Base-by-base conservation (phyloP, 2,797 vertebrate species). In the Tachyglossus aculeatus region DNA sequence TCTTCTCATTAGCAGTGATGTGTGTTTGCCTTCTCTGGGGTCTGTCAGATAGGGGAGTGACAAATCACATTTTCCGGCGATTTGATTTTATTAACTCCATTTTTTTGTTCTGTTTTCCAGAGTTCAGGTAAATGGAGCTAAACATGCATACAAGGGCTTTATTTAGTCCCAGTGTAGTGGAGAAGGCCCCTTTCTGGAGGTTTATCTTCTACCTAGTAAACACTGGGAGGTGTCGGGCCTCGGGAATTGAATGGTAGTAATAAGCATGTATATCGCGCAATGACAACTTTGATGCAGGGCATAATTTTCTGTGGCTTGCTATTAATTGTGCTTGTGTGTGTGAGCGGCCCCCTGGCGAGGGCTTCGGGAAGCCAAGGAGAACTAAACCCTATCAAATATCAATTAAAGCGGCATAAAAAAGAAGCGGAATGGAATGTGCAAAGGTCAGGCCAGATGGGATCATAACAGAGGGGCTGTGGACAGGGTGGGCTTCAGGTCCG, bases 121-220 rank as follows among this genome's bases (percentile, higher is more conserved):
- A 81, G 53, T 74, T 66, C 48, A 69, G 71, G 76, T 78, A 79
- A 78, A 77, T 81, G 56, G 56, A 81, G 71, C 68, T 85, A 74
- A 78, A 71, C 74, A 69, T 71, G 71, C 50, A 85, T 56, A 74
- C 33, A 13, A 31, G 53, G 45, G 53, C 68, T 85, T 69, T 85
- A 71, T 78, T 82, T 83, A 83, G 80, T 44, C 48, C 53, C 64
- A 36, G 55, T 78, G 74, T 78, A 61, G 53, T 80, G 69, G 53
- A 55, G 63, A 80, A 76, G 63, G 62, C 80, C 74, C 78, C 78
- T 60, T 67, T 76, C 68, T 4, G 64, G 59, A 78, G 59, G 85
- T 85, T 85, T 76, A 78, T 85, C 80, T 74, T 56, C 71, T 83
- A 87, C 81, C 83, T 87, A 81, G 76, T 85, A 87, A 82, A 82